Base-by-base conservation (phyloP, 2,113 vertebrate genomes). In the Psilopsiagon aymara region DNA sequence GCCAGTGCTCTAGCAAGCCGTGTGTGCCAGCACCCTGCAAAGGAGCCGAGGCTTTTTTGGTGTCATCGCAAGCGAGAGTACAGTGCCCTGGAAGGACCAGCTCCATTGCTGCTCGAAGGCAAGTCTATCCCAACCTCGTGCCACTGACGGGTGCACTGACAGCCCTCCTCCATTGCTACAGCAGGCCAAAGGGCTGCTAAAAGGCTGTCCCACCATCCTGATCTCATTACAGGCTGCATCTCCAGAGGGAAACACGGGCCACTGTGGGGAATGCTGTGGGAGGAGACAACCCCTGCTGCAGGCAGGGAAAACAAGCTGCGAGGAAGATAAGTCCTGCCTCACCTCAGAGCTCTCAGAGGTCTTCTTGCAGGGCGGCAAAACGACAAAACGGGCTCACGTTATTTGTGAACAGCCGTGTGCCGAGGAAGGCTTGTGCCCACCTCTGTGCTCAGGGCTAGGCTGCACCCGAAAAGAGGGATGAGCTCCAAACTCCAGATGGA, bases 1-100 rank as follows among this genome's bases (percentile, higher is more conserved):
- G 97, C 97, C 97, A 98, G 97, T 70, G 90, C 82, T 97, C 93
- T 82, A 90, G 94, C 16, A 10, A 94, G 85, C 79, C 3, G 4
- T 21, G 35, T 68, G 70, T 93, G 90, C 70, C 93, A 96, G 51
- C 64, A 75, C 79, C 88, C 75, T 84, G 66, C 74, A 31, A 31
- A 94, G 66, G 63, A 95, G 82, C 84, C 91, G 92, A 83, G 46
- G 75, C 76, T 90, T 86, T 90, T 77, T 86, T 85, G 66, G 86
- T 88, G 92, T 96, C 89, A 81, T 91, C 25, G 5, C 25, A 82
- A 87, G 84, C 7, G 2, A 93, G 86, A 91, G 84, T 84, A 82
- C 71, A 28, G 70, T 81, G 70, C 89, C 46, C 70, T 80, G 64
- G 68, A 86, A 90, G 63, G 55, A 88, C 70, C 35, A 1, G 53